Percentiles rank a stretch among this genome's conserved stretches.
Evolutionary conservation across 2,797 vertebrate species (phyloP).

Genomic region (Eleutherodactylus coqui): DNA sequence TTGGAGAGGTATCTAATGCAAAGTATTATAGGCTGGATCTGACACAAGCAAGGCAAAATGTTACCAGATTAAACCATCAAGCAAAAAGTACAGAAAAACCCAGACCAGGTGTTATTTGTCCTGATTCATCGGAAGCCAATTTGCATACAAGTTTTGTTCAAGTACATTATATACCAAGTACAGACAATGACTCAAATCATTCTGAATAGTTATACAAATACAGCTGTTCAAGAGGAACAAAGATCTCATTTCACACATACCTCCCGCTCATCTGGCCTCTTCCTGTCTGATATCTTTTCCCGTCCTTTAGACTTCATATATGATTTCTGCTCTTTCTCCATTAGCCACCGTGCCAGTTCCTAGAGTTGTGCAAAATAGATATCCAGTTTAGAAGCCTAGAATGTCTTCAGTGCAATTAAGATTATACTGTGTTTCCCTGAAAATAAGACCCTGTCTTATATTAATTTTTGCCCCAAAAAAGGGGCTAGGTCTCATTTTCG

Average conservation of each 20-base stretch:
- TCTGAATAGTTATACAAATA: too few species aligned
- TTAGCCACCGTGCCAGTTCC: constrained; percentile 92
- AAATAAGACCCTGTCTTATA: too few species aligned
- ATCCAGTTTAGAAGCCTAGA: neutral
- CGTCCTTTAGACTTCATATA: constrained; percentile 87
- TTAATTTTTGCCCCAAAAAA: too few species aligned
- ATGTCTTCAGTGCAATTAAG: neutral
- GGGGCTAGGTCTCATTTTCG: too few species aligned
- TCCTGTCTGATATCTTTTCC: constrained; percentile 84
- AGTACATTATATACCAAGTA: neutral
- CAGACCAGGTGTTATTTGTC: neutral
- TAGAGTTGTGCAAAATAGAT: constrained; percentile 65
- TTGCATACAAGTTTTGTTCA: neutral
- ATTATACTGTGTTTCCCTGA: too few species aligned
- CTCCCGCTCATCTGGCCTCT: constrained; percentile 84
- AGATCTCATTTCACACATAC: constrained; percentile 69
- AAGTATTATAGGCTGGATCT: too few species aligned
- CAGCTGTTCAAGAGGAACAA: neutral
- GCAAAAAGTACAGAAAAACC: neutral
- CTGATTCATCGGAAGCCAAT: neutral
- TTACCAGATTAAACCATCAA: too few species aligned
- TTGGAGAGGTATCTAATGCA: too few species aligned
- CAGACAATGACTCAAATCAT: neutral
- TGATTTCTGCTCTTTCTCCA: constrained; percentile 93
- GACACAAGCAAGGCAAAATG: too few species aligned